These are phyloP conservation scores for Rhogogaster chlorosoma DNA, from an alignment of 2,888 invertebrate genomes.

Conservation along the genomic window DNA sequence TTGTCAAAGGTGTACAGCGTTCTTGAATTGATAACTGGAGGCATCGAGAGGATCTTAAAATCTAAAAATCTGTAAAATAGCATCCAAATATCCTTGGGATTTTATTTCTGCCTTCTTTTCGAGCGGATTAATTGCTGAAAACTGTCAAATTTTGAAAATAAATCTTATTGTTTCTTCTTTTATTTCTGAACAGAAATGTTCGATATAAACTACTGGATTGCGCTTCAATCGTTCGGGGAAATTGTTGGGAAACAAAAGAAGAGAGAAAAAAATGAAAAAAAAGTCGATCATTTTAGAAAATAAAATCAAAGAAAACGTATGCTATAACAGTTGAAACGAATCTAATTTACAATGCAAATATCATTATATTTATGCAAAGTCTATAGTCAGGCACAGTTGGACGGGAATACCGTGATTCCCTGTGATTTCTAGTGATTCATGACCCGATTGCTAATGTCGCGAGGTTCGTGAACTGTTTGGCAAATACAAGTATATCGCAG, in stretches of 20 bases:
- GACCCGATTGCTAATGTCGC: neutral
- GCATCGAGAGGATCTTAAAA: neutral
- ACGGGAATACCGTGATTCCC: constrained; percentile 36
- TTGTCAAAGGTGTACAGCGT: neutral
- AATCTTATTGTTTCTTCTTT: neutral
- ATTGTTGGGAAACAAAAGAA: neutral
- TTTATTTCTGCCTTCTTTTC: neutral
- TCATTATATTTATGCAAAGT: neutral
- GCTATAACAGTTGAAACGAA: neutral
- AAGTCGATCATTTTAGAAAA: neutral
- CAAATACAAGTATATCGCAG: neutral
- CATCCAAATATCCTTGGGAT: neutral
- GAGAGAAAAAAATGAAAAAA: neutral
- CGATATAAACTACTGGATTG: neutral
- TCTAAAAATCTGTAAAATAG: neutral
- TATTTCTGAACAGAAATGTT: neutral
- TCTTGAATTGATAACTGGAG: neutral
- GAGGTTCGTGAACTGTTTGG: neutral
- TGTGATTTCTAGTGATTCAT: neutral
- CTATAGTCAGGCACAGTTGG: neutral
- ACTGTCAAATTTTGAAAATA: neutral
- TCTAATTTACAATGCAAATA: constrained; percentile 10
- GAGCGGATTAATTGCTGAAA: no score
- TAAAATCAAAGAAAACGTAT: neutral
- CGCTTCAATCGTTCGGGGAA: no score